Base-by-base conservation (phyloP, 1,140 invertebrate genomes). In the Platorchestia sp. region DNA sequence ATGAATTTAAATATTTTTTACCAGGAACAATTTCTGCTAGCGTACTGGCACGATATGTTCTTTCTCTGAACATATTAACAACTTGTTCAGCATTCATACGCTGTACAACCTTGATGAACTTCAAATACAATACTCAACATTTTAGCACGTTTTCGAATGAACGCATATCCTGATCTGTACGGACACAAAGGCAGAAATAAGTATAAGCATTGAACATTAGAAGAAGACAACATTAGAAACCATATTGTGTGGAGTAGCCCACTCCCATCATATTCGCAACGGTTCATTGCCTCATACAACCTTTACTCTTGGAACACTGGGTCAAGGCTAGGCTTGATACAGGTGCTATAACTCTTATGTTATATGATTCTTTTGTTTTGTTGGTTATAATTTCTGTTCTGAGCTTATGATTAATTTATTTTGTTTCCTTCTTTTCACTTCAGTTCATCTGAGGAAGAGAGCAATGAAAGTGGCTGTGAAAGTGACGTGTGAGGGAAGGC, bases 371-470 rank as follows among this genome's bases (percentile, higher is more conserved):
- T 75, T 75, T 75, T 75, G 59, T 27, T 75, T 75, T 75, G 59
- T 75, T 75, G 59, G 27, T 41, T 90, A 90, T 90, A 3, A 7
- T 90, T 90, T 90, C 87, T 0, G 44, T 90, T 42, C 44, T 43
- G 87, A 22, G 44, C 5, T 90, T 45, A 14, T 90, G 41, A 90
- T 90, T 90, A 44, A 93, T 93, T 93, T 45, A 22, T 93, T 93
- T 89, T 44, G 42, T 93, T 93, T 93, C 43, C 3, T 93, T 93
- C 44, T 93, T 36, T 47, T 93, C 45, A 45, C 91, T 93, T 93
- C 91, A 93, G 91, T 93, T 93, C 91, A 40, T 93, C 91, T 45
- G 91, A 93, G 45, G 91, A 45, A 45, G 91, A 93, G 40, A 93
- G 91, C 40, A 93, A 93, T 93, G 91, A 47, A n/a, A 93, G 91